phyloP scores from a whole-genome alignment of 1,140 invertebrate genomes.

The Lineus longissimus region DNA sequence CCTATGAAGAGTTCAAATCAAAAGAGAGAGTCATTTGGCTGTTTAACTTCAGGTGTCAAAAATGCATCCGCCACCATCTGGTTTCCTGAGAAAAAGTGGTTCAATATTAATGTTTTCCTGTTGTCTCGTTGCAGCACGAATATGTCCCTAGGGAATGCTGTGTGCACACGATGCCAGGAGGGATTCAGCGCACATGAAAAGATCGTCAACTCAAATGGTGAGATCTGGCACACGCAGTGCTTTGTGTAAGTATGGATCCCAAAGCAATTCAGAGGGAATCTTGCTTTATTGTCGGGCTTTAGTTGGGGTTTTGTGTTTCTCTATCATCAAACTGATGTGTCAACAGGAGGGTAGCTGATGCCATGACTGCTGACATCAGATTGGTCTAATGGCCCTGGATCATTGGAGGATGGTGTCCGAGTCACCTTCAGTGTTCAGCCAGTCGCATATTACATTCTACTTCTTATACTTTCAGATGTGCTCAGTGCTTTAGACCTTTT shows the following conservation, averaged over 20 bases:
- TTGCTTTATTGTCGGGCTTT: background rate
- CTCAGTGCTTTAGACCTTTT: conserved; percentile 97
- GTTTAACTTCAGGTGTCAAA: too few species aligned
- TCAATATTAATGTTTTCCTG: conserved; percentile 11
- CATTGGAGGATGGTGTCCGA: too few species aligned
- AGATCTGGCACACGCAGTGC: conserved; percentile 97
- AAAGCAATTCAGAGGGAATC: background rate
- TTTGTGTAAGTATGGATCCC: conserved; percentile 87
- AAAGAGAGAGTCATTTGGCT: too few species aligned
- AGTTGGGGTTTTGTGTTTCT: too few species aligned
- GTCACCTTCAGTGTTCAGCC: too few species aligned
- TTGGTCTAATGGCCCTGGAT: too few species aligned
- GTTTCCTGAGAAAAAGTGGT: too few species aligned
- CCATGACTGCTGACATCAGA: too few species aligned
- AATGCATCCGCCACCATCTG: too few species aligned
- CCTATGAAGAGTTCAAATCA: too few species aligned
- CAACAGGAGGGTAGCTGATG: too few species aligned
- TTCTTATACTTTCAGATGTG: conserved; percentile 69
- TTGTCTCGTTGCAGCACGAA: conserved; percentile 59
- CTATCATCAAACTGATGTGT: too few species aligned
- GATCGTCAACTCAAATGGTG: conserved; percentile 97
- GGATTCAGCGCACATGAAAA: conserved; percentile 93
- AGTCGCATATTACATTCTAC: background rate
- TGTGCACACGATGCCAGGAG: conserved; percentile 88
- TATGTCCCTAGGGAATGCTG: conserved; percentile 82